A percentile compares a stretch with the other conserved stretches of the same genome.
Conservation (phyloP, 2,113 vertebrate species). For the Platycercus adscitus region DNA sequence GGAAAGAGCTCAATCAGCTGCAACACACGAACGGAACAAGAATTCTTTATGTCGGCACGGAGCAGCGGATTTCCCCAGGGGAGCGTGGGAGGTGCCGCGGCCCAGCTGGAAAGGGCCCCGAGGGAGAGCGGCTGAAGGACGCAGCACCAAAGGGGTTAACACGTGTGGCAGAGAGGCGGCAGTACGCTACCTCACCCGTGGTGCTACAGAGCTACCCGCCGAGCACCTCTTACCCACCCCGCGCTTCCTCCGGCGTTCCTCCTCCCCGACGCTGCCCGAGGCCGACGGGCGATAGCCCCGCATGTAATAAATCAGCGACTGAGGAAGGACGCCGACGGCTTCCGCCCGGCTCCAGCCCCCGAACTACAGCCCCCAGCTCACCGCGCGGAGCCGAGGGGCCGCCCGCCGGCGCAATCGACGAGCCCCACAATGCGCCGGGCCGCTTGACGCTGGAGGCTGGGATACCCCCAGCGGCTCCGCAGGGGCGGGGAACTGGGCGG, state of each 20-base stretch:
- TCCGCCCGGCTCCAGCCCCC: neutral
- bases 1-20: neutral
- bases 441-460: neutral
- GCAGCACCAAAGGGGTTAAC: neutral
- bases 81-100: neutral
- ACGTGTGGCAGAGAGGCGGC: neutral
- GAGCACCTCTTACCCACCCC: neutral
- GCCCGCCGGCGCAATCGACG: neutral
- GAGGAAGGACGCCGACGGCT: neutral
- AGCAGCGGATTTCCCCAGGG: neutral
- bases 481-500: neutral
- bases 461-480: neutral
- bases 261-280: neutral
- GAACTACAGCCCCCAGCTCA: conserved; percentile 40
- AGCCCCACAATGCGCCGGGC: neutral
- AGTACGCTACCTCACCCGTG: neutral
- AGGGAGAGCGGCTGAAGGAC: neutral
- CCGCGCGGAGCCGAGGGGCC: neutral
- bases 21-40: neutral
- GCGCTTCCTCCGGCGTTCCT: neutral
- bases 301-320: neutral
- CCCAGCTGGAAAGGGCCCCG: neutral
- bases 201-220: neutral
- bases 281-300: neutral
- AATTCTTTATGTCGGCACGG: neutral